Base-by-base conservation (phyloP, 2,888 invertebrate species). In the Geophilus truncorum region DNA sequence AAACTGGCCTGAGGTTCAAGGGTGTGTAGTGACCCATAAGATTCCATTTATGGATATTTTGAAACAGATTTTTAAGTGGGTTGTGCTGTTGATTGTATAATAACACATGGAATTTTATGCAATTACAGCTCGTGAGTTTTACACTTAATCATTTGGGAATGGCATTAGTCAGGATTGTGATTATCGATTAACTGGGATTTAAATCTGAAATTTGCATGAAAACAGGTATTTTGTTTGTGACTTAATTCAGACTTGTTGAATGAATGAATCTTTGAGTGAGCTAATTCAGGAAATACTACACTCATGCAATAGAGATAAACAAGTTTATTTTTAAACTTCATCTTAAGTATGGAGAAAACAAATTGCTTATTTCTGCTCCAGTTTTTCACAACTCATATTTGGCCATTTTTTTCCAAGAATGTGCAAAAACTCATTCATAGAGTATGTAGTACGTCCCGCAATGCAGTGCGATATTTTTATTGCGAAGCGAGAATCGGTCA, bases 281-380 rank as follows among this genome's bases (percentile, higher is more conserved):
- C 62, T 62, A 62, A 62, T 62, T 62, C 62, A 62, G 62, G 62
- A 62, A 62, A 62, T 62, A 62, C 62, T 62, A 62, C 62, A 62
- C 62, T 62, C 62, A 5, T 62, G 25, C 25, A 23, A 62, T 62
- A 62, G 25, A 62, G 62, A 62, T 62, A 62, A 62, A 62, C 62
- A 62, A 25, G 62, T 62, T 62, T 62, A 62, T 62, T 62, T 62
- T 62, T 62, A 62, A 28, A 62, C 62, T 23, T 9, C 12, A 62
- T 62, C 62, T 25, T 57, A 23, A 12, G 40, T 15, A 40, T 40
- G 40, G 7, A 9, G 40, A 40, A 40, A 40, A 40, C 40, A 40
- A 40, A 40, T 15, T 40, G 40, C 32, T 6, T 40, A 40, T 40
- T 15, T 7, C 57, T 57, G 23, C 18, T 57, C 23, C 40, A 40